These are phyloP conservation scores for Drosophila parthenogenetica DNA, from an alignment of 2,888 invertebrate genomes.

Conservation along the genomic window DNA sequence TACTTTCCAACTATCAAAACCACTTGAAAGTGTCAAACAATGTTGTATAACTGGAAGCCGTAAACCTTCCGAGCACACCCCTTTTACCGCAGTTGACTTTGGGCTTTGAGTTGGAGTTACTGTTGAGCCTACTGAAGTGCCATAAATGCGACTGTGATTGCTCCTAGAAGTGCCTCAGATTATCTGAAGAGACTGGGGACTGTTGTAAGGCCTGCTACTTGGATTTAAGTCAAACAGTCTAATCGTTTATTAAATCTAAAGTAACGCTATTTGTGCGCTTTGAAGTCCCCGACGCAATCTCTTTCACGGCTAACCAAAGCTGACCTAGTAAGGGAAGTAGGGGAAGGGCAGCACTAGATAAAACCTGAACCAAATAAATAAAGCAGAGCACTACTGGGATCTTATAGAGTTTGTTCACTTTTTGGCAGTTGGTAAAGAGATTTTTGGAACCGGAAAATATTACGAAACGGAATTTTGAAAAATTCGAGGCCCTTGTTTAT, in stretches of 20 bases:
- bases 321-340: constrained; percentile 57
- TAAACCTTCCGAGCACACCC: constrained; percentile 24
- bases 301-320: constrained; percentile 4
- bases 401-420: no score
- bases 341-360: constrained; percentile 39
- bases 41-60: constrained; percentile 64
- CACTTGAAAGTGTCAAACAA: constrained; percentile 71
- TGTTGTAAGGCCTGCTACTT: constrained; percentile 53
- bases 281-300: constrained; percentile 57
- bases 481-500: no score
- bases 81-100: background rate
- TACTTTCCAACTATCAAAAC: constrained; percentile 56
- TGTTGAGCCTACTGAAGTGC: constrained; percentile 58
- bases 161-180: constrained; percentile 62
- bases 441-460: no score
- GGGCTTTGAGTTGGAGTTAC: background rate
- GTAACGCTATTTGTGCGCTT: constrained; percentile 72
- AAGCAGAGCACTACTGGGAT: background rate
- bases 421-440: no score
- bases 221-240: constrained; percentile 71
- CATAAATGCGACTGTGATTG: constrained; percentile 69
- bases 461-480: no score
- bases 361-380: constrained; percentile 10
- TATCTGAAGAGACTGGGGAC: constrained; percentile 3
- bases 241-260: constrained; percentile 78